Conservation (phyloP, 2,888 invertebrate genomes). For the Helicoverpa assulta region DNA sequence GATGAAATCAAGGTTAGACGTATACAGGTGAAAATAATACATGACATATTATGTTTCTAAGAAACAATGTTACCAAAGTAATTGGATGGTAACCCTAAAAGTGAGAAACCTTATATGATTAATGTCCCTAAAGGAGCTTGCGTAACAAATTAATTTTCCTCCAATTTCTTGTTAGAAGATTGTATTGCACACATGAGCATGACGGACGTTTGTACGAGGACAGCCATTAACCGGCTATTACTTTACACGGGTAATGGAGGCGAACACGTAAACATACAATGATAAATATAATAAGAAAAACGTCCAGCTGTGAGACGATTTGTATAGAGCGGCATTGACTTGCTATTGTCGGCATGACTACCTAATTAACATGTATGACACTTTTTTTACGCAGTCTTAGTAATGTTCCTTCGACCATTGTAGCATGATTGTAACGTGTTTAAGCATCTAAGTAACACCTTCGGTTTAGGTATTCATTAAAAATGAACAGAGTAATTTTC, state of each 20-base stretch:
- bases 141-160: slow-evolving; percentile 14
- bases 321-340: slow-evolving; percentile 20
- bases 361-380: slow-evolving; percentile 14
- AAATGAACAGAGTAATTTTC: background rate
- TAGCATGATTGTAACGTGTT: background rate
- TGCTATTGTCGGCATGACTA: slow-evolving; percentile 40
- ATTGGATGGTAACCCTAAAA: slow-evolving; percentile 14
- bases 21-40: background rate
- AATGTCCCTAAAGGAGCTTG: background rate
- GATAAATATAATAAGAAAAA: slow-evolving; percentile 43
- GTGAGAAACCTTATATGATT: slow-evolving; percentile 17
- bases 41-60: background rate
- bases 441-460: background rate
- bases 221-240: slow-evolving; percentile 49
- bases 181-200: slow-evolving; percentile 28
- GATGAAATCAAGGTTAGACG: slow-evolving; percentile 2
- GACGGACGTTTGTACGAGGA: slow-evolving; percentile 27
- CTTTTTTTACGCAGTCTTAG: slow-evolving; percentile 16
- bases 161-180: slow-evolving; percentile 28
- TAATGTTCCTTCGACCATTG: background rate
- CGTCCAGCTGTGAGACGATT: slow-evolving; percentile 15
- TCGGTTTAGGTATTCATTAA: background rate
- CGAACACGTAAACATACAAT: slow-evolving; percentile 35
- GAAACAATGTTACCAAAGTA: slow-evolving; percentile 7
- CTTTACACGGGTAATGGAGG: slow-evolving; percentile 38